These are phyloP conservation scores for Bruchidius siliquastri DNA, from an alignment of 2,888 invertebrate genomes.

Conservation along the genomic window DNA sequence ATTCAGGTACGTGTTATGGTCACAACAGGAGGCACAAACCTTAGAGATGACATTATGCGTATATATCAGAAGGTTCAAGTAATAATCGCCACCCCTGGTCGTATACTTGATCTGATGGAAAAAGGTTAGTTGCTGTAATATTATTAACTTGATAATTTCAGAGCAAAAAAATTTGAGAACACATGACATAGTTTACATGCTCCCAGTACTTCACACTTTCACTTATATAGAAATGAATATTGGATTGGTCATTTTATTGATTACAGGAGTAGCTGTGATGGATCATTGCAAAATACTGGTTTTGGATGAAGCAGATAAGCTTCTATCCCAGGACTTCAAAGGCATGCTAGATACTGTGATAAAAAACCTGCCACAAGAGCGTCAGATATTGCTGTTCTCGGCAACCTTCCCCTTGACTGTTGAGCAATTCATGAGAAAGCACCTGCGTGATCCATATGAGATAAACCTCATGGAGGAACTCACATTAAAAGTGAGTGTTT, in stretches of 20 bases:
- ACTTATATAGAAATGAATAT: no score
- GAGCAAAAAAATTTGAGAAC: no score
- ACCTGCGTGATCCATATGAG: conserved; percentile 96
- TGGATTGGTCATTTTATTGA: no score
- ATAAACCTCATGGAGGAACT: conserved; percentile 99
- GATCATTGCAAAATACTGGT: conserved; percentile 95
- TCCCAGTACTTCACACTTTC: no score
- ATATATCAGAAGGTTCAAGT: conserved; percentile 99
- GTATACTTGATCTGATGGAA: conserved; percentile 99
- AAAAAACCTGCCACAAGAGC: conserved; percentile 83
- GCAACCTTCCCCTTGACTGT: conserved; percentile 99
- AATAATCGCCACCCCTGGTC: conserved; percentile 98
- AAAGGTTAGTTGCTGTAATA: conserved; percentile 59
- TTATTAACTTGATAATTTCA: no score
- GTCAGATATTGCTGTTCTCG: conserved; percentile 97
- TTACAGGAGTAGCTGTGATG: conserved; percentile 61
- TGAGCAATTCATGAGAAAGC: conserved; percentile 98
- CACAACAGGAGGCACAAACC: conserved; percentile 96
- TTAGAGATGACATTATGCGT: conserved; percentile 98
- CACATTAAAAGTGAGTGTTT: conserved; percentile 56
- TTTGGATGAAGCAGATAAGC: conserved; percentile 98
- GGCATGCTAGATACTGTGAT: conserved; percentile 96
- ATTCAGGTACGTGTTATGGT: conserved; percentile 89
- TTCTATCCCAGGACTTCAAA: conserved; percentile 93
- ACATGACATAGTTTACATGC: no score